Percentiles rank a stretch among this genome's conserved stretches.
Evolutionary conservation across 2,797 vertebrate species (phyloP).

Genomic region (Molossus molossus): DNA sequence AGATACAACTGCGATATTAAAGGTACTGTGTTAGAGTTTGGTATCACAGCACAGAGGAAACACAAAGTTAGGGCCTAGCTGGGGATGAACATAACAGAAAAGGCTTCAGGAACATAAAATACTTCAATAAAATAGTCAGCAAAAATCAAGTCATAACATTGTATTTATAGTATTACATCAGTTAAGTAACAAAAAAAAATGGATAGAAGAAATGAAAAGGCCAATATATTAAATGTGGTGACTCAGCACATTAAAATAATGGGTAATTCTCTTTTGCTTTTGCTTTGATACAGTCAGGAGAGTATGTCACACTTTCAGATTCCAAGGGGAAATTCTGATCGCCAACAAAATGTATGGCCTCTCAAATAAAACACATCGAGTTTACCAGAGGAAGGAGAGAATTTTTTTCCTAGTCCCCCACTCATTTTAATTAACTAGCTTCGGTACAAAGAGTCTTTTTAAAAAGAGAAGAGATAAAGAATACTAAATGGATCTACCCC

Average conservation of each 20-base stretch:
- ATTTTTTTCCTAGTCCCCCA: neutral
- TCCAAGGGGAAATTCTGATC: slow-evolving; percentile 4
- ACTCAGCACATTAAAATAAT: neutral
- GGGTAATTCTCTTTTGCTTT: neutral
- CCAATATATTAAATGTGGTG: neutral
- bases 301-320: slow-evolving; percentile 25
- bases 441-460: slow-evolving; percentile 34
- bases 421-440: slow-evolving; percentile 67
- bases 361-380: slow-evolving; percentile 44
- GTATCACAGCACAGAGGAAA: neutral
- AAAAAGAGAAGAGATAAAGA: slow-evolving; percentile 42
- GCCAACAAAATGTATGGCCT: slow-evolving; percentile 26
- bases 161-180: slow-evolving; percentile 17
- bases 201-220: neutral
- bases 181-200: neutral
- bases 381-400: slow-evolving; percentile 26
- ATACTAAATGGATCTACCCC: slow-evolving; percentile 12
- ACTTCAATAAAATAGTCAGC: neutral
- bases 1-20: neutral
- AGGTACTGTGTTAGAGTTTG: neutral
- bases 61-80: neutral
- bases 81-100: neutral
- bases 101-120: neutral
- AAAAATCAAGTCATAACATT: slow-evolving; percentile 37
- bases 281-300: neutral